Conservation (phyloP, 1,140 invertebrate genomes). For the Zaprionus nigranus region DNA sequence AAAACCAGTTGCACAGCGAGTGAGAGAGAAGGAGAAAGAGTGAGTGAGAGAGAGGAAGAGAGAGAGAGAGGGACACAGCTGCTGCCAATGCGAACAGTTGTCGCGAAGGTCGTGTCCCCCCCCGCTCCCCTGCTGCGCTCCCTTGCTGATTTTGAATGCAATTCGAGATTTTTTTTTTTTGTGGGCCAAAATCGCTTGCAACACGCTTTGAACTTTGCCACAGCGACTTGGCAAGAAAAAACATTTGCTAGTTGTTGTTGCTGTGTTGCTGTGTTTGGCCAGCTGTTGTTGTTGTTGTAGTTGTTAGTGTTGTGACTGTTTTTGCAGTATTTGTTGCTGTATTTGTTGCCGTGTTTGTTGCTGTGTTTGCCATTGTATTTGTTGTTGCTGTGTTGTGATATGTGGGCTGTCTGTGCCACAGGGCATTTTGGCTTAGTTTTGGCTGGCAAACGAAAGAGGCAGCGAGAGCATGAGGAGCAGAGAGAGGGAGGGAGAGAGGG, state of each 20-base stretch:
- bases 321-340: neutral
- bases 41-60: neutral
- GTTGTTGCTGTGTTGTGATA: constrained; percentile 8
- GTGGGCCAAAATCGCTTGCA: constrained; percentile 40
- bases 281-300: constrained; percentile 6
- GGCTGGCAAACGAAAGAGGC: constrained; percentile 10
- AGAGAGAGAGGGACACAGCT: neutral
- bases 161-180: constrained; percentile 42
- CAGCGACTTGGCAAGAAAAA: constrained; percentile 43
- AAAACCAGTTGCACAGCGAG: constrained; percentile 70
- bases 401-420: constrained; percentile 26
- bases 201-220: constrained; percentile 72
- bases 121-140: neutral
- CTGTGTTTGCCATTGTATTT: constrained; percentile 21
- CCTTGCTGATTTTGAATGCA: constrained; percentile 56
- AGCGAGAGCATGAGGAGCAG: neutral
- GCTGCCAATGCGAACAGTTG: constrained; percentile 13
- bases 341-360: constrained; percentile 36
- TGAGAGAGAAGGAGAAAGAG: constrained; percentile 5
- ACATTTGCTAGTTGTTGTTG: constrained; percentile 12
- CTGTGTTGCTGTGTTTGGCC: constrained; percentile 32
- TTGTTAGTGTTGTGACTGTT: neutral
- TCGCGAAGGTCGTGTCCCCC: constrained; percentile 57
- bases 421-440: constrained; percentile 45
- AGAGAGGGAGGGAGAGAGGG: neutral